A percentile compares a stretch with the other conserved stretches of the same genome.
phyloP scores from a whole-genome alignment of 2,113 vertebrate genomes.

The Pluvianellus socialis region DNA sequence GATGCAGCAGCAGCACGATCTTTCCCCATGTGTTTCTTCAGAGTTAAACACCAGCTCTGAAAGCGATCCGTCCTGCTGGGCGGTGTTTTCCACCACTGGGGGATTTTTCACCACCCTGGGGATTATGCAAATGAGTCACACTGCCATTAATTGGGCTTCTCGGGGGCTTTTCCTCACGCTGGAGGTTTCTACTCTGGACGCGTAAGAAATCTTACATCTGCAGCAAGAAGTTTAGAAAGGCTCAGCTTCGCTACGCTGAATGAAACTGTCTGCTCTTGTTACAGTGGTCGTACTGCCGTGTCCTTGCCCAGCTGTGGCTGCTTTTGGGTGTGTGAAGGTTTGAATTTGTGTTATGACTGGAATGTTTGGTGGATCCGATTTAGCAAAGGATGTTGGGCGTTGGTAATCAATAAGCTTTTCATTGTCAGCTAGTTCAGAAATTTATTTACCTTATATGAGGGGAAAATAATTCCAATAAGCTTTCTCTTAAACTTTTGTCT shows the following conservation, averaged over 20 bases:
- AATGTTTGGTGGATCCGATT: neutral
- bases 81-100: neutral
- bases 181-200: neutral
- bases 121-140: neutral
- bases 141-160: neutral
- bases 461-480: neutral
- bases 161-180: neutral
- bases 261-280: neutral
- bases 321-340: neutral
- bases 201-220: neutral
- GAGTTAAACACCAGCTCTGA: constrained; percentile 1
- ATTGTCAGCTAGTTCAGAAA: neutral
- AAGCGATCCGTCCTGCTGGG: neutral
- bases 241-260: neutral
- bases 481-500: neutral
- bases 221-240: neutral
- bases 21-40: neutral
- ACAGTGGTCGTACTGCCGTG: neutral
- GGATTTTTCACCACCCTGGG: neutral
- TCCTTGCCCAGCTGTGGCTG: neutral
- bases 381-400: neutral
- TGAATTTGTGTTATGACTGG: neutral
- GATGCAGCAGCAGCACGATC: neutral
- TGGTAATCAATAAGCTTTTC: neutral
- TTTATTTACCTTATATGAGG: neutral